Percentiles rank a stretch among this genome's conserved stretches.
Conservation (phyloP, 2,113 vertebrate genomes). For the Trematomus loennbergii region DNA sequence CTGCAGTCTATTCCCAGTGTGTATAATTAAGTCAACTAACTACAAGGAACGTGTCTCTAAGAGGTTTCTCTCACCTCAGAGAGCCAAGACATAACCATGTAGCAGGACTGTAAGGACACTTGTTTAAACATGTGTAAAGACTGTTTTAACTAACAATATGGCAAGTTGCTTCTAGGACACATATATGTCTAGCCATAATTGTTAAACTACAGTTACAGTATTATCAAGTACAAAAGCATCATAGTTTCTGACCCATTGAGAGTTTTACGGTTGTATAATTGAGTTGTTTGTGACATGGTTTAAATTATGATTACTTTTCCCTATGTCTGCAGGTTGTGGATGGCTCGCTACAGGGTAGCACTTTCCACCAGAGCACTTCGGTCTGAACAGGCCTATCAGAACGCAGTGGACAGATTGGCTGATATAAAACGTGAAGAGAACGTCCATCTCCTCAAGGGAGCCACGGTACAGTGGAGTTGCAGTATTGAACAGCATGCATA, state of each 20-base stretch:
- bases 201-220: not conserved
- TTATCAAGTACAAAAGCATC: not conserved
- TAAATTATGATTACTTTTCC: slow-evolving; percentile 1
- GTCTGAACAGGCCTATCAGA: slow-evolving; percentile 85
- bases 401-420: slow-evolving; percentile 85
- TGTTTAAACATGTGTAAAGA: slow-evolving; percentile 25
- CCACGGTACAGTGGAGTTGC: slow-evolving; percentile 69
- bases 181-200: not conserved
- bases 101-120: slow-evolving; percentile 3
- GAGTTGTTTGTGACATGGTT: not conserved
- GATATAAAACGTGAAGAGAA: slow-evolving; percentile 88
- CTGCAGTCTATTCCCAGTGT: slow-evolving; percentile 52
- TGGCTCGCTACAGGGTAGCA: slow-evolving; percentile 84
- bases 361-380: slow-evolving; percentile 77
- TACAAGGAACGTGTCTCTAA: slow-evolving; percentile 58
- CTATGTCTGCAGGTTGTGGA: slow-evolving; percentile 85
- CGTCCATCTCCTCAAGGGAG: slow-evolving; percentile 84
- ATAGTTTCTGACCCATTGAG: not conserved
- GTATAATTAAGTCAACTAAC: slow-evolving; percentile 65
- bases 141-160: slow-evolving; percentile 40
- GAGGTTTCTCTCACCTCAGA: slow-evolving; percentile 47
- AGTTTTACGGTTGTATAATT: not conserved
- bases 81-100: slow-evolving; percentile 32
- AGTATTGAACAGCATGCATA: not conserved
- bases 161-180: slow-evolving; percentile 5